A percentile compares a stretch with the other conserved stretches of the same genome.
phyloP scores from a whole-genome alignment of 35 echinoderm and acorn worm genomes.

The Eucidaris tribuloides region DNA sequence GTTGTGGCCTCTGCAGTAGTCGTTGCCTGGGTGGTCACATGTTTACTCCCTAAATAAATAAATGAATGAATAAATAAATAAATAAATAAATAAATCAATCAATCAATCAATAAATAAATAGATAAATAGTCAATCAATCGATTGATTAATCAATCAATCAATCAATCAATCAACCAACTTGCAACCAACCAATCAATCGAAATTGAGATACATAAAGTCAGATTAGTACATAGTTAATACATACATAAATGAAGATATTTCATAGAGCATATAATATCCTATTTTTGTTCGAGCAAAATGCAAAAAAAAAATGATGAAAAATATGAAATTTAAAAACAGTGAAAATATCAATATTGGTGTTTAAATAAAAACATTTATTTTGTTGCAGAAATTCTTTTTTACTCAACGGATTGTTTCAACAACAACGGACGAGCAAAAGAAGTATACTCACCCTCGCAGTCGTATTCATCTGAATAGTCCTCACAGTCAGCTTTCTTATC shows the following conservation, averaged over 20 bases:
- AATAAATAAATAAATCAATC: neutral
- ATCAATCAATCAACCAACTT: too few relatives aligned
- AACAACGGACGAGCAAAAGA: too few relatives aligned
- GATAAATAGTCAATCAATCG: neutral
- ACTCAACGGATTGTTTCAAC: neutral
- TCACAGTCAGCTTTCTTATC: neutral
- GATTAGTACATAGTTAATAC: too few relatives aligned
- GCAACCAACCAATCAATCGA: too few relatives aligned
- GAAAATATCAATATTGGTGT: neutral
- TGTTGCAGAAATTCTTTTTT: neutral
- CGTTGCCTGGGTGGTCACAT: constrained; percentile 10
- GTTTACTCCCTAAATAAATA: constrained; percentile 4
- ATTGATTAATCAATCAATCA: too few relatives aligned
- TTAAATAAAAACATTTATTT: neutral
- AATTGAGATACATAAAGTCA: too few relatives aligned
- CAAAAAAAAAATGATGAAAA: neutral
- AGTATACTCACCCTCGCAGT: neutral
- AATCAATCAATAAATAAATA: neutral
- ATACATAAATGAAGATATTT: neutral
- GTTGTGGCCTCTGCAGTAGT: neutral
- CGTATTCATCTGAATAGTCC: neutral
- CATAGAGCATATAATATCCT: too few relatives aligned
- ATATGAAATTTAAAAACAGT: too few relatives aligned
- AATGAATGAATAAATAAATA: neutral
- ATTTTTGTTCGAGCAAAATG: neutral